phyloP scores from a whole-genome alignment of 2,888 invertebrate genomes.

The Itoplectis maculator region DNA sequence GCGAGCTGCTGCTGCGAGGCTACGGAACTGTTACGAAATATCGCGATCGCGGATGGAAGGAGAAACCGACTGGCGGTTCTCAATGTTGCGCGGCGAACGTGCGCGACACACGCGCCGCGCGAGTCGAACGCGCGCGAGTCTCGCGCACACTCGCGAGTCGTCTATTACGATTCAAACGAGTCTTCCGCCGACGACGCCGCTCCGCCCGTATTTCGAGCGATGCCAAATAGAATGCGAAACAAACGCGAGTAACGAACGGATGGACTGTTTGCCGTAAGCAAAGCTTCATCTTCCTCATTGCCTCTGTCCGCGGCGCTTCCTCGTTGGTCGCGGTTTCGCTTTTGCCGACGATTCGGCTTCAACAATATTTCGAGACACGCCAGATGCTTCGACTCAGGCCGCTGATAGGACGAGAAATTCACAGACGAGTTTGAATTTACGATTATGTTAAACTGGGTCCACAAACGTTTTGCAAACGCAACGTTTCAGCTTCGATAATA shows the following conservation, averaged over 20 bases:
- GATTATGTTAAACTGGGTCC: too few relatives aligned
- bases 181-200: constrained; percentile 31
- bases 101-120: not conserved
- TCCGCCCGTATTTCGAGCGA: constrained; percentile 41
- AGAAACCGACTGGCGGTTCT: constrained; percentile 17
- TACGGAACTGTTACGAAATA: constrained; percentile 12
- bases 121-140: not conserved
- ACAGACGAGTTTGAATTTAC: not conserved
- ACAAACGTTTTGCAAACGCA: too few relatives aligned
- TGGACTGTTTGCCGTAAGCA: constrained; percentile 62
- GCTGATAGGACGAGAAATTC: not conserved
- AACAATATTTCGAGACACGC: constrained; percentile 34
- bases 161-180: constrained; percentile 61
- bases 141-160: constrained; percentile 38
- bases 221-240: constrained; percentile 52
- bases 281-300: constrained; percentile 65
- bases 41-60: constrained; percentile 1
- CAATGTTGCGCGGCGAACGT: constrained; percentile 7
- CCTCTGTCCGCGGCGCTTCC: constrained; percentile 23
- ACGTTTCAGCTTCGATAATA: too few relatives aligned
- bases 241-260: constrained; percentile 49
- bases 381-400: constrained; percentile 25
- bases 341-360: constrained; percentile 15
- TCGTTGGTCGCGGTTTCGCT: constrained; percentile 15
- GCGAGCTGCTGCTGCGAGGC: not conserved